Conservation (phyloP, 2,888 invertebrate genomes). For the Drosophila limbata region DNA sequence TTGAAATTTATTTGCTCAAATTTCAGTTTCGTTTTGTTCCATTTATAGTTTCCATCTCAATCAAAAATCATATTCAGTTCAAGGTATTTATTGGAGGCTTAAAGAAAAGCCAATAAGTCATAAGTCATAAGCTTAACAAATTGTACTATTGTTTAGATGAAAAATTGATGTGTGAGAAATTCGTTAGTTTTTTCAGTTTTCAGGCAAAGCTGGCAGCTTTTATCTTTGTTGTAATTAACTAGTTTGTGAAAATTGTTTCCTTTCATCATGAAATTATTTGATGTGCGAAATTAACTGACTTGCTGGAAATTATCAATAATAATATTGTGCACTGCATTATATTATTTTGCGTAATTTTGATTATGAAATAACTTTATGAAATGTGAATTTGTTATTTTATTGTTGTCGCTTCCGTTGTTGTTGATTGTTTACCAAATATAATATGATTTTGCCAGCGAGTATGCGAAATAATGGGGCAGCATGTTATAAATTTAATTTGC, state of each 20-base stretch:
- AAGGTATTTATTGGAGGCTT: neutral
- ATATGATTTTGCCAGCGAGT: slow-evolving; percentile 19
- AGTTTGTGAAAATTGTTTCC: slow-evolving; percentile 18
- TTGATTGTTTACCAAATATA: slow-evolving; percentile 25
- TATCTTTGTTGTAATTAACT: slow-evolving; percentile 14
- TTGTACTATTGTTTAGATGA: neutral
- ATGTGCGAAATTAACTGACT: slow-evolving; percentile 35
- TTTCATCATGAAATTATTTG: slow-evolving; percentile 21
- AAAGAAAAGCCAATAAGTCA: neutral
- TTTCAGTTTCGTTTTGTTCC: neutral
- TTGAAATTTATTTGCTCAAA: neutral
- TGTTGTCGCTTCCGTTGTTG: slow-evolving; percentile 11
- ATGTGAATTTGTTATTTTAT: slow-evolving; percentile 24
- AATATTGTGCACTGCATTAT: slow-evolving; percentile 14
- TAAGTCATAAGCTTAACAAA: neutral
- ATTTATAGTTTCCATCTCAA: neutral
- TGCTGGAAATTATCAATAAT: slow-evolving; percentile 27
- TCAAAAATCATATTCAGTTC: neutral
- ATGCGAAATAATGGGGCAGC: slow-evolving; percentile 15
- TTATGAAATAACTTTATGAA: slow-evolving; percentile 28
- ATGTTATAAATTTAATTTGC: slow-evolving; percentile 50
- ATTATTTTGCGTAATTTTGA: slow-evolving; percentile 23
- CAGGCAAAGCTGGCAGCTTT: slow-evolving; percentile 10
- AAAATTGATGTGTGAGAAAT: neutral
- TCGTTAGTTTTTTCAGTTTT: too few species aligned